Evolutionary conservation across 2,888 invertebrate species (phyloP), one percentile per base, ranked within the genome.

Genomic region (Desoria tigrina): DNA sequence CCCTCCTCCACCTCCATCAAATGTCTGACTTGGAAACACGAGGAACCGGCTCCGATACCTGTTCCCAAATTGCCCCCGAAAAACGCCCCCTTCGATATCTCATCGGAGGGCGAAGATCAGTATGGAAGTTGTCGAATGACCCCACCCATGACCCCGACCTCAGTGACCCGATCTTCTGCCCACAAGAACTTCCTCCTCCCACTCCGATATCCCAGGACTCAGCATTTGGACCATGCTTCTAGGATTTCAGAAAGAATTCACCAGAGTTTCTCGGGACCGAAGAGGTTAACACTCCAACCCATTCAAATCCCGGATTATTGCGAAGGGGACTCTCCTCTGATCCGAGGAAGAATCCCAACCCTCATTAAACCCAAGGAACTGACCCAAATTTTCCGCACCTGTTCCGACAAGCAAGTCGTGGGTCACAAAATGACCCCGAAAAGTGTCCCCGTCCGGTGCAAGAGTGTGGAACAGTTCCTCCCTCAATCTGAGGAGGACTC

Each of bases 21-120:
- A 61, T 76, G 75, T 49, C 65, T 74, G 1, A 73, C 74, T 0
- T 76, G 75, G 75, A 51, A 66, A 32, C 72, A 73, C 37, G 70
- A 74, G 42, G 75, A 76, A 45, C 32, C 32, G 6, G 56, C 68
- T 23, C 68, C 62, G 9, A 32, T 45, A 11, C n/a, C n/a, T n/a
- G 53, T 72, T 1, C 72, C 72, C 3, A 68, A 67, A 62, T 54
- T 64, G 1, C 50, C 49, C 16, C 4, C 21, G 39, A 28, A 16
- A 21, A n/a, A n/a, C n/a, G n/a, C n/a, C n/a, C n/a, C n/a, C n/a
- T n/a, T n/a, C n/a, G n/a, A n/a, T n/a, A n/a, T n/a, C n/a, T 56
- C 57, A 9, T 50, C 60, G 14, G 68, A 66, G 1, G 68, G 65
- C 0, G 66, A 69, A 2, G 71, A 70, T 26, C 60, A 50, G 3